Percentiles rank a stretch among this genome's conserved stretches.
These are phyloP conservation scores for Volucella inanis DNA, from an alignment of 2,888 invertebrate genomes.

Conservation along the genomic window DNA sequence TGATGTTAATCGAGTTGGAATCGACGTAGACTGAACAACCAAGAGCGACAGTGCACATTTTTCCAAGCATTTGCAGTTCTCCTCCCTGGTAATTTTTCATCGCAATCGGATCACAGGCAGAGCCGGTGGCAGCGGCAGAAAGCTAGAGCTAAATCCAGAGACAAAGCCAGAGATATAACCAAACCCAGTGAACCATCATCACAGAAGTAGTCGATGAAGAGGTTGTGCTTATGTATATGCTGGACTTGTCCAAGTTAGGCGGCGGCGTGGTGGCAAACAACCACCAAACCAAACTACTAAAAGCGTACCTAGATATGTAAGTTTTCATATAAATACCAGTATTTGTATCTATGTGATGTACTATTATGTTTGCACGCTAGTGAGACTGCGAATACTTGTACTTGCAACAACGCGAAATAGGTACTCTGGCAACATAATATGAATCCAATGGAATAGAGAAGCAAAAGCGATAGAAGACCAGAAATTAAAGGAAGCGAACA, in stretches of 20 bases:
- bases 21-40: constrained; percentile 65
- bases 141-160: too few relatives aligned
- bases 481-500: constrained; percentile 60
- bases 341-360: constrained; percentile 20
- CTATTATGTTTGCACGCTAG: too few relatives aligned
- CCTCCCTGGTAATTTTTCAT: constrained; percentile 10
- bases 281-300: constrained; percentile 47
- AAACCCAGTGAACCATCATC: constrained; percentile 24
- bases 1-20: constrained; percentile 61
- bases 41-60: constrained; percentile 64
- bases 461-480: constrained; percentile 34
- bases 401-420: constrained; percentile 48
- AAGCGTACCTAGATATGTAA: constrained; percentile 36
- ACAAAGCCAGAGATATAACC: not conserved
- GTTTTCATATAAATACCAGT: constrained; percentile 14
- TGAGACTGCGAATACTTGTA: not conserved
- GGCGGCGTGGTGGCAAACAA: constrained; percentile 45
- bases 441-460: constrained; percentile 34
- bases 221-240: constrained; percentile 5
- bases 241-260: constrained; percentile 23
- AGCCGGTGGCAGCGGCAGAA: constrained; percentile 5
- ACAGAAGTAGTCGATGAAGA: constrained; percentile 12
- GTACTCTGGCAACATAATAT: constrained; percentile 26
- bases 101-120: constrained; percentile 16
- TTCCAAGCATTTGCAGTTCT: constrained; percentile 53